Conservation (phyloP, 2,113 vertebrate species). For the Parotia lawesii region DNA sequence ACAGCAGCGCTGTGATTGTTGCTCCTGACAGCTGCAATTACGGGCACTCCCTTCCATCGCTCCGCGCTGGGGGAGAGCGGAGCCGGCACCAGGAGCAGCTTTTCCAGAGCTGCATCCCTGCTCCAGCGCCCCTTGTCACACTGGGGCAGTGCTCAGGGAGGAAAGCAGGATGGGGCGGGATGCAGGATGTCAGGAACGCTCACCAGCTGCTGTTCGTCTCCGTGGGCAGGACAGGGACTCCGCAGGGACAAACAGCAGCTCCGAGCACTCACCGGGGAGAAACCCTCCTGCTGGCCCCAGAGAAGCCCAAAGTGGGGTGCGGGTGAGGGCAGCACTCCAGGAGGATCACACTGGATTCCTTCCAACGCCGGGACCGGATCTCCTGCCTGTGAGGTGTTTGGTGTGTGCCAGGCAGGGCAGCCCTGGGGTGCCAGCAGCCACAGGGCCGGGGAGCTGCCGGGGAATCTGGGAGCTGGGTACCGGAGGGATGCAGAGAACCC, state of each 20-base stretch:
- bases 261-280: fast-evolving
- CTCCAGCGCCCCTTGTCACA: background rate
- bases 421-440: background rate
- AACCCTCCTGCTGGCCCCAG: background rate
- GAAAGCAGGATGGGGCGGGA: background rate
- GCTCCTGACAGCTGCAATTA: constrained; percentile 53
- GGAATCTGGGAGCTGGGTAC: background rate
- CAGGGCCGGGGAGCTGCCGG: background rate
- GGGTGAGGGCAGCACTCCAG: background rate
- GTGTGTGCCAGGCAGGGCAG: background rate
- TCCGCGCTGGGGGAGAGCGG: fast-evolving
- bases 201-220: background rate
- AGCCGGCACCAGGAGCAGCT: background rate
- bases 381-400: background rate
- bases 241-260: background rate
- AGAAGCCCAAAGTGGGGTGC: too few relatives aligned
- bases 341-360: background rate
- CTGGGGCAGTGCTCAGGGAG: background rate
- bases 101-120: background rate
- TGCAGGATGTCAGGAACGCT: background rate
- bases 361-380: background rate
- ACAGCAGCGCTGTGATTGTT: background rate
- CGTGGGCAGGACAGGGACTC: fast-evolving
- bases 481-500: background rate
- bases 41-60: background rate